These are phyloP conservation scores for Indicator indicator DNA, from an alignment of 2,113 vertebrate genomes.

Conservation along the genomic window DNA sequence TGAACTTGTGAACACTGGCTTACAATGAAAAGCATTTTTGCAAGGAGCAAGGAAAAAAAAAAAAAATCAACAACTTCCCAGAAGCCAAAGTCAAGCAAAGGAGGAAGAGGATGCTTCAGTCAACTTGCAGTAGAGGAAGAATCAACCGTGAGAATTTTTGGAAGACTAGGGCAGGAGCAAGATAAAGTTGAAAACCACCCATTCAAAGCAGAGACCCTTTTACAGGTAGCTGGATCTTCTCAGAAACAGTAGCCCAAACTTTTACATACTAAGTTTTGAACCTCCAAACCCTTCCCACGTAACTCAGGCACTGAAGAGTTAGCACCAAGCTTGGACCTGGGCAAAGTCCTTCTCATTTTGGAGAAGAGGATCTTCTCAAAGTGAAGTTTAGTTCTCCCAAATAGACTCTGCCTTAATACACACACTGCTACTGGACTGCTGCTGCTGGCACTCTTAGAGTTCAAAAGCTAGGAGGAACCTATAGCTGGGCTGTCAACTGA, in stretches of 20 bases:
- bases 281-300: background rate
- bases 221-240: background rate
- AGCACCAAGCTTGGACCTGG: background rate
- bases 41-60: background rate
- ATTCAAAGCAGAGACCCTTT: background rate
- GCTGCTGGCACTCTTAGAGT: background rate
- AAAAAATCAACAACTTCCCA: background rate
- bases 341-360: background rate
- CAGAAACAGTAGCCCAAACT: background rate
- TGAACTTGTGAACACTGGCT: background rate
- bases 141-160: accelerated
- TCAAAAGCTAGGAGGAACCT: background rate
- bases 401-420: background rate
- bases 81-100: background rate
- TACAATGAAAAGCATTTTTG: background rate
- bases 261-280: background rate
- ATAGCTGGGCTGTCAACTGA: background rate
- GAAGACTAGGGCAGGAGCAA: background rate
- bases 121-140: background rate
- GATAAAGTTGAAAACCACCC: background rate
- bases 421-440: background rate
- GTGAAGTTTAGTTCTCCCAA: background rate
- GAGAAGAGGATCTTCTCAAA: background rate
- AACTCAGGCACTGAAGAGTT: background rate
- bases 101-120: background rate